These are phyloP conservation scores for Antheraea mylitta DNA, from an alignment of 1,140 invertebrate genomes.

Conservation along the genomic window DNA sequence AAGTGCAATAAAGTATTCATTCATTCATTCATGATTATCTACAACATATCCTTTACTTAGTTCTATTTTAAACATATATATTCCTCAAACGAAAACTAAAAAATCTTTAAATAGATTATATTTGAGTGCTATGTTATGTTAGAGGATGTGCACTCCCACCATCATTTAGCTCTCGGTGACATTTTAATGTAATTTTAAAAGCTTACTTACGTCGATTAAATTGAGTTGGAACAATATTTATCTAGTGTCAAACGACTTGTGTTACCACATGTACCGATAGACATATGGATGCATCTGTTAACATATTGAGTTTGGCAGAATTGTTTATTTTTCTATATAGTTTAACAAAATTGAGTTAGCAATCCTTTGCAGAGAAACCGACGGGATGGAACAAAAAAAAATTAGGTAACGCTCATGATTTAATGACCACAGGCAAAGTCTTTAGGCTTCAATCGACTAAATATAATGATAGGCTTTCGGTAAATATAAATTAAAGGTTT, in stretches of 20 bases:
- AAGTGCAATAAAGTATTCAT: too few species aligned
- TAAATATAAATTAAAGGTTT: neutral
- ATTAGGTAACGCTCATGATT: slow-evolving; percentile 5
- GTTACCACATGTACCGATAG: neutral
- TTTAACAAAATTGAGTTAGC: slow-evolving; percentile 34
- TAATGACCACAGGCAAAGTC: slow-evolving; percentile 21
- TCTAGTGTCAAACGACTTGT: slow-evolving; percentile 13
- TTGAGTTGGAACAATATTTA: slow-evolving; percentile 10
- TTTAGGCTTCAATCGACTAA: slow-evolving; percentile 3
- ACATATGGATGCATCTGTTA: slow-evolving; percentile 50
- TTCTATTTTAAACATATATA: too few species aligned
- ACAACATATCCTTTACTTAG: too few species aligned
- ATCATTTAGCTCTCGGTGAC: neutral
- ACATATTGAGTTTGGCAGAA: slow-evolving; percentile 27
- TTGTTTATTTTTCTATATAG: slow-evolving; percentile 42
- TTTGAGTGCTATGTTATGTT: neutral
- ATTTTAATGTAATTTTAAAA: slow-evolving; percentile 4
- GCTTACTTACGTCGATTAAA: neutral
- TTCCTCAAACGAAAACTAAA: neutral
- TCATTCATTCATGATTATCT: too few species aligned
- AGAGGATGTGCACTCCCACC: neutral
- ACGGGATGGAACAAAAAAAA: slow-evolving; percentile 1
- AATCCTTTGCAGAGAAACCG: slow-evolving; percentile 15
- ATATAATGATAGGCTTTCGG: neutral
- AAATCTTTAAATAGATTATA: slow-evolving; percentile 6